Percentiles rank a stretch among this genome's conserved stretches.
Conservation (phyloP, 2,888 invertebrate species). For the Tetheella fluctuosa region DNA sequence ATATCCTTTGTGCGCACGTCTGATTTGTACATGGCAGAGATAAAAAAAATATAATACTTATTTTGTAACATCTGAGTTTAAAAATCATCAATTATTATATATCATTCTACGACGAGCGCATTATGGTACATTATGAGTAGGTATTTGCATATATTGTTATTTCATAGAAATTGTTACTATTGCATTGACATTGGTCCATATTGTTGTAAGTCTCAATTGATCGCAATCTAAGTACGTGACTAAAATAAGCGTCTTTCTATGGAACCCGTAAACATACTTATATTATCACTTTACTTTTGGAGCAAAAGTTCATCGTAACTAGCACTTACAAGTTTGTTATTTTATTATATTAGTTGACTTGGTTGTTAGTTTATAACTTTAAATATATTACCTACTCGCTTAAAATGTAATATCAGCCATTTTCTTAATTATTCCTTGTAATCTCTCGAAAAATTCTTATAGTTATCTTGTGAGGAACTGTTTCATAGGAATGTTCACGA, state of each 20-base stretch:
- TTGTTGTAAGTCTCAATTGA: not conserved
- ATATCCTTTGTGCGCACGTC: too few species aligned
- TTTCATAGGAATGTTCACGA: not conserved
- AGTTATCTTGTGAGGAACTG: not conserved
- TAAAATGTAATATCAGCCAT: not conserved
- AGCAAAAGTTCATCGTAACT: slow-evolving; percentile 1
- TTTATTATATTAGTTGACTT: not conserved
- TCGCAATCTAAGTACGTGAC: not conserved
- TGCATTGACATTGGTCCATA: not conserved
- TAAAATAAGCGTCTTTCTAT: not conserved
- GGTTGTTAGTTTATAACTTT: not conserved
- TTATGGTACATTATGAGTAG: too few species aligned
- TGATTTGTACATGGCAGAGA: too few species aligned
- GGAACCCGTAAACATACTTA: not conserved
- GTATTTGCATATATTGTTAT: too few species aligned
- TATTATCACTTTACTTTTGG: slow-evolving; percentile 1
- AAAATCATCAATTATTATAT: too few species aligned
- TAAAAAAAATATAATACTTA: too few species aligned
- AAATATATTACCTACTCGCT: not conserved
- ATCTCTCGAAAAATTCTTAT: not conserved
- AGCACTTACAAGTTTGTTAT: slow-evolving; percentile 1
- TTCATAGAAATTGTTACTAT: too few species aligned
- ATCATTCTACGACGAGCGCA: too few species aligned
- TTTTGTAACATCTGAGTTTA: too few species aligned
- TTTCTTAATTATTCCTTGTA: not conserved